Evolutionary conservation across 2,888 invertebrate species (phyloP).

Genomic region (Ommatoiulus sabulosus): DNA sequence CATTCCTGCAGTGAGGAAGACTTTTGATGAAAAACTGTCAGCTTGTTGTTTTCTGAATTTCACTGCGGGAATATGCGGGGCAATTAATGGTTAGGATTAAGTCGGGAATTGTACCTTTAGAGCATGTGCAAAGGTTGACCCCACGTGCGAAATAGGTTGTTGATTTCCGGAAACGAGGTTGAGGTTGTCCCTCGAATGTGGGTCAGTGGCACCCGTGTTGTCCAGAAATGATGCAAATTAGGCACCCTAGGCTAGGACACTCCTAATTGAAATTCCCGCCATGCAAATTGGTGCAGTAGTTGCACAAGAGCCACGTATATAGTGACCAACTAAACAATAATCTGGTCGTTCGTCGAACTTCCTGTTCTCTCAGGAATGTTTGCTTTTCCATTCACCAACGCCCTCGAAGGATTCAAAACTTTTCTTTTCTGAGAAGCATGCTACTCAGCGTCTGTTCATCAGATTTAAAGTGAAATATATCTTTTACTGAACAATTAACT

Average conservation of each 20-base stretch:
- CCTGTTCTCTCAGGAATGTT: not conserved
- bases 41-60: no score
- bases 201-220: constrained; percentile 3
- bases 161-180: constrained; percentile 26
- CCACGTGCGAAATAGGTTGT: not conserved
- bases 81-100: not conserved
- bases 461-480: no score
- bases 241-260: constrained; percentile 15
- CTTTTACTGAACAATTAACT: no score
- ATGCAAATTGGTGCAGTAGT: not conserved
- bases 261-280: not conserved
- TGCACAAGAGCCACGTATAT: not conserved
- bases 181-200: not conserved
- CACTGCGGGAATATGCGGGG: not conserved
- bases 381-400: not conserved
- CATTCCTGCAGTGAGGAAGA: no score
- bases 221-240: not conserved
- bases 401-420: not conserved
- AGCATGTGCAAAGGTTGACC: not conserved
- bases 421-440: not conserved
- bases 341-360: not conserved
- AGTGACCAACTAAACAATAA: not conserved
- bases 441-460: not conserved
- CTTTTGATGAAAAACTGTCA: no score
- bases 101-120: not conserved